Base-by-base conservation (phyloP, 2,797 vertebrate species). In the Distichodus sexfasciatus region DNA sequence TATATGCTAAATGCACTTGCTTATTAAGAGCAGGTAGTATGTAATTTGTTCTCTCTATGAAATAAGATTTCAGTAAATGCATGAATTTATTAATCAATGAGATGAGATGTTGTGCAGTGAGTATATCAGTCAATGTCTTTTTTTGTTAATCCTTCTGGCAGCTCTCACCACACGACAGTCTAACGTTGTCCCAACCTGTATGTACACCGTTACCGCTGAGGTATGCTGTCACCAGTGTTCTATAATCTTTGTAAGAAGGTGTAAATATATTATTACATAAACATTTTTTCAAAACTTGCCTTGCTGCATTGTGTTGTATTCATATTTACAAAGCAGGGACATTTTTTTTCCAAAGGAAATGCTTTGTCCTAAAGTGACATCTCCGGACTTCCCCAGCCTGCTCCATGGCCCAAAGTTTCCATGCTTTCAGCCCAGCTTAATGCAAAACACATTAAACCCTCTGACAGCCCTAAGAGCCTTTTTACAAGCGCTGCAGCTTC, bases 161-260 rank as follows among this genome's bases (percentile, higher is more conserved):
- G 97, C 93, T 99, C 29, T 99, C 97, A 0, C 93, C 85, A 75
- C 92, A 96, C 40, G 97, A 99, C 88, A 93, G 89, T 15, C 87
- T 98, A 86, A 93, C 94, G 84, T 84, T 99, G 78, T 97, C 97
- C 72, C 97, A 98, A 80, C 97, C 97, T 40, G 97, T 99, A 84
- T 96, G 92, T 72, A 98, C 97, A 70, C 97, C 97, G 41, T 87
- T 99, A 78, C 97, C 97, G 40, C 90, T 99, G 84, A 99, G 97
- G 97, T 97, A 94, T 83, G 71, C 24, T 67, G 17, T 0, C n/a
- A 14, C 1, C 50, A n/a, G 6, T 14, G 0, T 48, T 15, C 12
- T 17, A n/a, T n/a, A n/a, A n/a, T n/a, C n/a, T n/a, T n/a, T n/a
- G n/a, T n/a, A n/a, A n/a, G n/a, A n/a, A n/a, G n/a, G n/a, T 7